Percentiles rank a stretch among this genome's conserved stretches.
These are phyloP conservation scores for Drosophila setosimentum DNA, from an alignment of 2,888 invertebrate species.

Conservation along the genomic window DNA sequence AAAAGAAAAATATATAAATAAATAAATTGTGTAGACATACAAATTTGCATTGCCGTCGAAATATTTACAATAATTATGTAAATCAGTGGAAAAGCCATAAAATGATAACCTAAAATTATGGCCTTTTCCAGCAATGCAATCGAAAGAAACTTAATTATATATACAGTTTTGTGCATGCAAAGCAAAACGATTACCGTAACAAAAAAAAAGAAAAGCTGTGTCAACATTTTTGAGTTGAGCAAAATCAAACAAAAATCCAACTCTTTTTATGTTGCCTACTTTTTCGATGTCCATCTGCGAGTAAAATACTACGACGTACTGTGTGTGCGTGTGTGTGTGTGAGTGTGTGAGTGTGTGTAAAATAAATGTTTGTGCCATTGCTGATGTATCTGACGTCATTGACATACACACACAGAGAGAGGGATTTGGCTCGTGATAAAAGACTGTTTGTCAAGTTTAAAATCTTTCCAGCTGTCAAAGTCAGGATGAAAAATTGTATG, in stretches of 20 bases:
- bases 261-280: conserved; percentile 43
- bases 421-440: conserved; percentile 59
- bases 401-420: conserved; percentile 8
- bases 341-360: neutral
- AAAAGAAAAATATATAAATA: neutral
- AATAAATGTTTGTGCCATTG: neutral
- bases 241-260: conserved; percentile 7
- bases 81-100: conserved; percentile 37
- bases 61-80: conserved; percentile 54
- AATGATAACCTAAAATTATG: conserved; percentile 48
- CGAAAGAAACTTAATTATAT: conserved; percentile 5
- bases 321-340: conserved; percentile 24
- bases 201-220: conserved; percentile 12
- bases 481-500: conserved; percentile 3
- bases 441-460: conserved; percentile 66
- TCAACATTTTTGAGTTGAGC: conserved; percentile 7
- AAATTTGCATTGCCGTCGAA: conserved; percentile 48
- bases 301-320: conserved; percentile 3
- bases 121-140: conserved; percentile 39
- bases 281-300: conserved; percentile 20
- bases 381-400: conserved; percentile 52
- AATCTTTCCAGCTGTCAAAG: conserved; percentile 50
- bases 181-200: conserved; percentile 50
- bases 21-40: conserved; percentile 8
- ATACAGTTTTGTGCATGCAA: conserved; percentile 48